phyloP scores from a whole-genome alignment of 2,113 vertebrate species.

The Epinephelus lanceolatus region DNA sequence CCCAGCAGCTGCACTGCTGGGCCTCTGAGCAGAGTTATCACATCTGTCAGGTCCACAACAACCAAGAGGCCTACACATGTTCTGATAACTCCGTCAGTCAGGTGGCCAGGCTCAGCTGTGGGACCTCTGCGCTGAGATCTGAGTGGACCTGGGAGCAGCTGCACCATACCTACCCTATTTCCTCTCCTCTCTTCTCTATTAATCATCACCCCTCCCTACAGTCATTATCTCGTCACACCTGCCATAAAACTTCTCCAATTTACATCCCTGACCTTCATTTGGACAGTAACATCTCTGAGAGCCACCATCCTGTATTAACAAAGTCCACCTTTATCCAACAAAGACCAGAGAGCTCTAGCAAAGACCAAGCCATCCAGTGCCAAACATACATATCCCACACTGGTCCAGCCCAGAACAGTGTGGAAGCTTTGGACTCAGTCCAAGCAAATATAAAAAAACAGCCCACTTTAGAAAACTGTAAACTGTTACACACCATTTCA shows the following conservation, averaged over 20 bases:
- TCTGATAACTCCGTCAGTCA: not conserved
- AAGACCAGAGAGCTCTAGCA: not conserved
- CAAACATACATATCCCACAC: not conserved
- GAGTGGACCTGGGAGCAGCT: conserved; percentile 60
- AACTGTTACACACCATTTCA: not conserved
- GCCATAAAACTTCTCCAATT: not conserved
- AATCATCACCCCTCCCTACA: not conserved
- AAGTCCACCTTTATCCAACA: not conserved
- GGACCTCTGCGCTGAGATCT: not conserved
- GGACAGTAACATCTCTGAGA: conserved; percentile 3
- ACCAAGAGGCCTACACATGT: rapidly evolving
- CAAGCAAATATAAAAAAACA: not conserved
- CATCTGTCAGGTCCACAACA: not conserved
- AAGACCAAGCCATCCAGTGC: conserved; percentile 2
- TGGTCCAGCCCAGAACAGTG: not conserved
- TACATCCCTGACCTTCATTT: not conserved
- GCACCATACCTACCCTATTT: conserved; percentile 7
- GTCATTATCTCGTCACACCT: not conserved
- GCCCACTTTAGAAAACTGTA: not conserved
- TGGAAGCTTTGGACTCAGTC: not conserved
- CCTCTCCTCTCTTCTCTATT: not conserved
- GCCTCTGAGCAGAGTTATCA: conserved; percentile 52
- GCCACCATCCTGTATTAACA: not conserved
- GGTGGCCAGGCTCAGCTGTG: not conserved
- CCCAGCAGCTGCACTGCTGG: conserved; percentile 70